Base-by-base conservation (phyloP, 2,888 invertebrate genomes). In the Diloba caeruleocephala region DNA sequence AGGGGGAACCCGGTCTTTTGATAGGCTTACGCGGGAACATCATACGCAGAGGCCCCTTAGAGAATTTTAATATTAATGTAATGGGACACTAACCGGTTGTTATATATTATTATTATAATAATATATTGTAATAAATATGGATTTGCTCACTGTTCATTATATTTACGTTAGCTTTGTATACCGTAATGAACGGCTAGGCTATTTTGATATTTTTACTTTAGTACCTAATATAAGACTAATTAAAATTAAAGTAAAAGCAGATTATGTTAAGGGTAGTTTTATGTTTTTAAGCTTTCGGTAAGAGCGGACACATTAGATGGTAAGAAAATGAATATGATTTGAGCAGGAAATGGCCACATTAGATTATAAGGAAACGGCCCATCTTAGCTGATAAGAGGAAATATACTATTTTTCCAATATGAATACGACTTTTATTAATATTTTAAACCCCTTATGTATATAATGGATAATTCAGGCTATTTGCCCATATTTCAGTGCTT, bases 171-270 rank as follows among this genome's bases (percentile, higher is more conserved):
- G 23, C 39, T 79, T 17, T 82, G 76, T 49, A 3, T 87, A 10
- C 50, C 21, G 44, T 65, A 71, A 46, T 56, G 37, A 36, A 61
- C 23, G 34, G 52, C 63, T 74, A 74, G 72, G 71, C 59, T 67
- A 55, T 53, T 62, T 58, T 33, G 45, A 53, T 60, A 53, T 63
- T 53, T 48, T 46, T 64, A 61, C 49, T 45, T 57, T 70, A 74
- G 72, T 71, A 75, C 72, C 71, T 76, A 66, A 68, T 54, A 36
- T 71, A 72, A 67, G 72, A 70, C 70, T 72, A 72, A 72, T 54
- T 72, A 67, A 63, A 52, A 26, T 46, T 54, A 58, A 53, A 58
- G 10, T 45, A 59, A 50, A 61, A 48, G 14, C 39, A 45, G 46
- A 59, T 50, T 59, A 32, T 53, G 50, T 39, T 71, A 69, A 71